These are phyloP conservation scores for Aselliscus stoliczkanus DNA, from an alignment of 2,797 vertebrate genomes.

Conservation along the genomic window DNA sequence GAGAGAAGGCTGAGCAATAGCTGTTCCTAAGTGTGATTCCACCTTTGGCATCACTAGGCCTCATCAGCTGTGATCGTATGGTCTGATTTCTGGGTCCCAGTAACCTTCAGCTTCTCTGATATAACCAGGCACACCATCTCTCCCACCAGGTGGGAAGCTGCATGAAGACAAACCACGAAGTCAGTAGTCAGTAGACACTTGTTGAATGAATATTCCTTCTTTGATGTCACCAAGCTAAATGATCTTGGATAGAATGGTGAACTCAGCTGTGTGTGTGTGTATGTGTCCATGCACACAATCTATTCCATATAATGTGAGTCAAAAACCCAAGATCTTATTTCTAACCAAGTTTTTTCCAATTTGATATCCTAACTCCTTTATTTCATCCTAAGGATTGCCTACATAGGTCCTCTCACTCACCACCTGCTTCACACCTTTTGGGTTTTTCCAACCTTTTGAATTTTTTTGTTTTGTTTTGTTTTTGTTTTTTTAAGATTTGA, in stretches of 20 bases:
- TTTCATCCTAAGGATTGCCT: neutral
- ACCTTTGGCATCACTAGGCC: neutral
- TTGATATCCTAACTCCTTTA: neutral
- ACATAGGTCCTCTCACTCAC: neutral
- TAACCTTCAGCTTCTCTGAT: neutral
- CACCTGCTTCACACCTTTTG: neutral
- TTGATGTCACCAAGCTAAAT: neutral
- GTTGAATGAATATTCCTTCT: neutral
- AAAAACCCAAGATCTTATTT: neutral
- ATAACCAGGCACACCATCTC: fast-evolving
- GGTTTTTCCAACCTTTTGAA: too few species aligned
- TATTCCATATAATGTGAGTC: neutral
- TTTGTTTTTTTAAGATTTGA: too few species aligned
- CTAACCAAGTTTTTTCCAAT: neutral
- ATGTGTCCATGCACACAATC: too few species aligned
- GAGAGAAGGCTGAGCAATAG: neutral
- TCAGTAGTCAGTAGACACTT: too few species aligned
- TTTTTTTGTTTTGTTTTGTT: too few species aligned
- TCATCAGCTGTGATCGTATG: neutral
- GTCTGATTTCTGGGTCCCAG: neutral
- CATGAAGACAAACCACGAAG: neutral
- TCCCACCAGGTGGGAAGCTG: neutral
- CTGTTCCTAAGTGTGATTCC: neutral
- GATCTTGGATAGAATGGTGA: neutral
- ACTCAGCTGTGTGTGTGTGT: neutral